Conservation (phyloP, 1,140 invertebrate genomes). For the Camponotus vicinus region DNA sequence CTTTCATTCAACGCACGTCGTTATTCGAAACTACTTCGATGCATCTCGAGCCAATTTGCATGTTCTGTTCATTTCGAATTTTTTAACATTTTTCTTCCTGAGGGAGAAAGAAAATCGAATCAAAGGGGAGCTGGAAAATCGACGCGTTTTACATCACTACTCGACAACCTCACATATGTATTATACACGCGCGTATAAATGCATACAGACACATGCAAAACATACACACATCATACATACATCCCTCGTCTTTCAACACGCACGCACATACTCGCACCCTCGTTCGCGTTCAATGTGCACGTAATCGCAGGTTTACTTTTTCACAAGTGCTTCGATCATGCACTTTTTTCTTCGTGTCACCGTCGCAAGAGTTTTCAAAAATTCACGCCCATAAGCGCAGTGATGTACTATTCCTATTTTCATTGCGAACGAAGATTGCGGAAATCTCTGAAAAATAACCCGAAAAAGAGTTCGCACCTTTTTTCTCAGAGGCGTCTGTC, state of each 20-base stretch:
- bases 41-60: neutral
- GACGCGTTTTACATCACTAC: conserved; percentile 7
- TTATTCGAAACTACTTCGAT: conserved; percentile 16
- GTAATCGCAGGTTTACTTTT: conserved; percentile 30
- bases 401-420: neutral
- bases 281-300: conserved; percentile 17
- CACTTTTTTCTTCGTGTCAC: neutral
- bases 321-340: conserved; percentile 2
- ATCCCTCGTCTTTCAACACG: neutral
- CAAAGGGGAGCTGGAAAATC: conserved; percentile 13
- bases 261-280: conserved; percentile 16
- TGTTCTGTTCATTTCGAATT: conserved; percentile 17
- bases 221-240: conserved; percentile 30
- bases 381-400: conserved; percentile 22
- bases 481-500: neutral
- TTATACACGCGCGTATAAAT: conserved; percentile 18
- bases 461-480: neutral
- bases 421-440: neutral
- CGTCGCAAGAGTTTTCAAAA: conserved; percentile 27
- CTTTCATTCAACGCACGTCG: neutral
- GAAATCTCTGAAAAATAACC: neutral
- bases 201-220: conserved; percentile 47
- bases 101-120: conserved; percentile 10
- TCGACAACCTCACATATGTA: conserved; percentile 12
- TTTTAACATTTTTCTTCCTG: neutral